These are phyloP conservation scores for Sphaerodactylus townsendi DNA, from an alignment of 2,113 vertebrate genomes.

Conservation along the genomic window DNA sequence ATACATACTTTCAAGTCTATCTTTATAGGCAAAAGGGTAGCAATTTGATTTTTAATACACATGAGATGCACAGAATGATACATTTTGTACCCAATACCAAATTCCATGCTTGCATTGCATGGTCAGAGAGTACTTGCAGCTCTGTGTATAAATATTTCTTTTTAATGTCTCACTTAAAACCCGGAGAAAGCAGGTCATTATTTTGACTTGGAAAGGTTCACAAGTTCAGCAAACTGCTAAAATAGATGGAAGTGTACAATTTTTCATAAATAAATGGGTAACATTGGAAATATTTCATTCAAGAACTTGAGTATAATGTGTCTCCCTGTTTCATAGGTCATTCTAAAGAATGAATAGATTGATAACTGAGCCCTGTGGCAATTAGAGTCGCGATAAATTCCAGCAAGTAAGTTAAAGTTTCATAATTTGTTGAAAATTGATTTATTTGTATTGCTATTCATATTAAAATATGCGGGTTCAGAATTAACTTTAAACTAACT, in stretches of 20 bases:
- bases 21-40: neutral
- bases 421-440: too few relatives aligned
- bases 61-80: neutral
- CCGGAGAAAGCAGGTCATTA: neutral
- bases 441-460: neutral
- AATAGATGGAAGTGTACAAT: constrained; percentile 3
- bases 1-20: neutral
- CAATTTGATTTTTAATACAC: neutral
- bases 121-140: neutral
- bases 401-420: neutral
- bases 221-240: constrained; percentile 9
- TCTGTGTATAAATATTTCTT: neutral
- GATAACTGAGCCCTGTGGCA: neutral
- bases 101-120: neutral
- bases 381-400: neutral
- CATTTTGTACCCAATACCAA: neutral
- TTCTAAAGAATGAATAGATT: neutral
- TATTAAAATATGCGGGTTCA: neutral
- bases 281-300: neutral
- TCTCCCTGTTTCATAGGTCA: neutral
- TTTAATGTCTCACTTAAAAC: neutral
- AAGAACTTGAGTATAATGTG: neutral
- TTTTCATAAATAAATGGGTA: constrained; percentile 3
- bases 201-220: constrained; percentile 4
- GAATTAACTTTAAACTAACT: neutral